phyloP scores from a whole-genome alignment of 53 echinoderm and acorn worm species.

The Holothuria scabra region DNA sequence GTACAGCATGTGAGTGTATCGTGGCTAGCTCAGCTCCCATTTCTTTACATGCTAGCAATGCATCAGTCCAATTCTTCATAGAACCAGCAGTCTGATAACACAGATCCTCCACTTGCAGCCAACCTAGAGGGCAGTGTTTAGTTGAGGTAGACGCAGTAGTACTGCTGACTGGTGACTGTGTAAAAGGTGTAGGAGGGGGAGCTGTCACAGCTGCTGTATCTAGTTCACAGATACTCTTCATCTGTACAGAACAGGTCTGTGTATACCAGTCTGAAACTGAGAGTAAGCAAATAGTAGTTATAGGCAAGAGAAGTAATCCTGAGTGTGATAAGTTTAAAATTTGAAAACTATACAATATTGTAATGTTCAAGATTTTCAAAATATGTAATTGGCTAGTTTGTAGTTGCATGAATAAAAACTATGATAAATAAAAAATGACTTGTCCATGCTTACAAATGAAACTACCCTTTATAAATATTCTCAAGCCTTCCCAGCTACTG shows the following conservation, averaged over 20 bases:
- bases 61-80: conserved; percentile 34
- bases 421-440: too few relatives aligned
- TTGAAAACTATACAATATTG: too few relatives aligned
- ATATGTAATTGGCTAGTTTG: too few relatives aligned
- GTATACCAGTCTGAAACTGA: conserved; percentile 13
- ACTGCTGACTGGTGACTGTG: background rate
- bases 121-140: background rate
- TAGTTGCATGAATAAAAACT: too few relatives aligned
- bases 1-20: conserved; percentile 18
- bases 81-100: background rate
- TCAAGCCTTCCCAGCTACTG: too few relatives aligned
- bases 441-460: too few relatives aligned
- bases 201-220: background rate
- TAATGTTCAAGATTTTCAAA: too few relatives aligned
- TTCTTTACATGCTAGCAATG: background rate
- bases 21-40: conserved; percentile 16
- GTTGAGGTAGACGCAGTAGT: background rate
- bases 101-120: background rate
- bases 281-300: background rate
- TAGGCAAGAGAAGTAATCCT: too few relatives aligned
- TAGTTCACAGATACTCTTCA: conserved; percentile 13
- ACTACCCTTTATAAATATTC: too few relatives aligned
- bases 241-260: background rate
- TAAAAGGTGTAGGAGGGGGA: background rate
- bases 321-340: too few relatives aligned